Conservation (phyloP, 1,140 invertebrate species). For the Drosophila obscura region DNA sequence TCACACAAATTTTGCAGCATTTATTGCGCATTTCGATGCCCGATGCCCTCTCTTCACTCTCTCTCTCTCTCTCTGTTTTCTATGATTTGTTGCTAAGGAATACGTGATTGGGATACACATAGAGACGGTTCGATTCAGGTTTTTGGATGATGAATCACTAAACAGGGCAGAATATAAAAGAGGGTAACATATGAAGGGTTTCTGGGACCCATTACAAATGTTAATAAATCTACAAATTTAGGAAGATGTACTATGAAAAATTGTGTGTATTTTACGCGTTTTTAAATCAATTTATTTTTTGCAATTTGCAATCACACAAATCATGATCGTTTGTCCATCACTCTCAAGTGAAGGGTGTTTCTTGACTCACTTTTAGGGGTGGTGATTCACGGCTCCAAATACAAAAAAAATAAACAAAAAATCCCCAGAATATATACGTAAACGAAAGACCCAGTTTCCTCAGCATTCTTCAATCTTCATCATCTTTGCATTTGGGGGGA, state of each 20-base stretch:
- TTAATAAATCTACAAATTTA: background rate
- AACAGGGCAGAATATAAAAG: too few relatives aligned
- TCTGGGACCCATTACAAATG: too few relatives aligned
- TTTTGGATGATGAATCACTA: too few relatives aligned
- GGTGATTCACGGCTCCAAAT: constrained; percentile 25
- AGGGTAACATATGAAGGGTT: too few relatives aligned
- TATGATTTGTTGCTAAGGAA: too few relatives aligned
- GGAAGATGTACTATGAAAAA: background rate
- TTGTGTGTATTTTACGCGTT: too few relatives aligned
- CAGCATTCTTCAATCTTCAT: constrained; percentile 11
- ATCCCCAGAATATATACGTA: background rate
- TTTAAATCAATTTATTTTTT: constrained; percentile 14
- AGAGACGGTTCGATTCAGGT: too few relatives aligned
- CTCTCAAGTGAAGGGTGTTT: constrained; percentile 12
- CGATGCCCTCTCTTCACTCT: too few relatives aligned
- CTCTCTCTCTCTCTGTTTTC: too few relatives aligned
- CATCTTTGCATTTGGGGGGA: background rate
- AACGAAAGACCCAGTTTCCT: constrained; percentile 12
- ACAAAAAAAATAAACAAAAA: constrained; percentile 16
- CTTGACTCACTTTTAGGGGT: constrained; percentile 10
- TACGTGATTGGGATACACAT: too few relatives aligned
- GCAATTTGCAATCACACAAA: constrained; percentile 15
- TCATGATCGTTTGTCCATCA: constrained; percentile 1
- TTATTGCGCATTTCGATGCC: too few relatives aligned
- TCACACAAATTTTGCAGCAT: too few relatives aligned